Base-by-base conservation (phyloP, 2,113 vertebrate species). In the Indicator maculatus region DNA sequence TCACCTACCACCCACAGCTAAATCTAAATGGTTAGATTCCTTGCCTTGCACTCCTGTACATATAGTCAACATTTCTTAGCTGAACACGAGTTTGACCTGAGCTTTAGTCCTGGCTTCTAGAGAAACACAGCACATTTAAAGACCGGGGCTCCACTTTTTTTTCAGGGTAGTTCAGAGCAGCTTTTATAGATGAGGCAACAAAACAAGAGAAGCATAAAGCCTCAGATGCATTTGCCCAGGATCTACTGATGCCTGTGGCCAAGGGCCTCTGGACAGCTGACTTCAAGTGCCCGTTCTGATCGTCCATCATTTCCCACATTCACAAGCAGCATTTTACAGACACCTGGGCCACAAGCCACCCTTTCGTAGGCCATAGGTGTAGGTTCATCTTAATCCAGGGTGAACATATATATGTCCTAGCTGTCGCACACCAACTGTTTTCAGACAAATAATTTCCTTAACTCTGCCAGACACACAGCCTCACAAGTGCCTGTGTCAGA, bases 201-300 rank as follows among this genome's bases (percentile, higher is more conserved):
- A 41, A 50, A 50, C 33, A 52, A 10, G 9, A 1, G 6, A 52
- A 59, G 3, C 10, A 15, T 41, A 56, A 66, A 60, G 16, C 20
- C 18, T 88, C 7, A 20, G 5, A 18, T 7, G 23, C 3, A 28
- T 73, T 60, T 85, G 8, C n/a, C 14, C 17, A 70, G 52, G 31
- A 83, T 18, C 31, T 71, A 33, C 16, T 0, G 0, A 55, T 2
- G 8, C 19, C 30, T 38, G 11, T 1, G 2, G 27, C 39, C 9
- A 12, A 8, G 31, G 8, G 28, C 55, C 15, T 67, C 47, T 50
- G 17, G 18, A 74, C 0, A 0, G 19, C 27, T 3, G 12, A 26
- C 2, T 53, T 65, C 24, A 39, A 23, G 36, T 27, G 5, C 28
- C 6, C 0, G 0, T 33, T 70, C 41, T 70, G 27, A 39, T 26